Base-by-base conservation (phyloP, 2,888 invertebrate species). In the Rhodophaea formosa region DNA sequence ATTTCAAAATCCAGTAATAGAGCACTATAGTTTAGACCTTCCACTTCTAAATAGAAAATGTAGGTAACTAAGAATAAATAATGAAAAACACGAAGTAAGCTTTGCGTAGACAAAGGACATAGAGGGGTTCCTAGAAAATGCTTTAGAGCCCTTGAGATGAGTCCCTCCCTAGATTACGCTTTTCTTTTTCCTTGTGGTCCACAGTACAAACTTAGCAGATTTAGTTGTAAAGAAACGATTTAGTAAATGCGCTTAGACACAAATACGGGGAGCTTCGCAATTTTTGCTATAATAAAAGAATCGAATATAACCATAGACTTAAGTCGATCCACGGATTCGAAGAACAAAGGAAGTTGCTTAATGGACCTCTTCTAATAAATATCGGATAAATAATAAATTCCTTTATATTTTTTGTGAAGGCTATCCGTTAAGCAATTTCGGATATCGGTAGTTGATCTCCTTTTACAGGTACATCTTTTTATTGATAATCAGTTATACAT, bases 71-170 rank as follows among this genome's bases (percentile, higher is more conserved):
- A 68, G 59, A 69, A 73, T 75, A 75, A 77, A 67, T 49, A 63
- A 64, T 59, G 57, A 63, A 62, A 62, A 68, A 68, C 65, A 72
- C 73, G 71, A 75, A 79, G 78, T 82, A 75, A 84, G 88, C 86
- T 88, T 88, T 83, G 81, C 82, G 80, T 88, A 88, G 85, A 77
- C 71, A 73, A 71, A 68, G 61, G 71, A 63, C 55, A 75, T 80
- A 84, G 80, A 75, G 74, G 75, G 82, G 75, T 80, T 70, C 79
- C 68, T 84, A 84, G 84, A 66, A 62, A 72, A 72, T 63, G 80
- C 81, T 82, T 77, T 87, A 86, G 84, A 80, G 72, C 71, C 84
- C 83, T 79, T 71, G 66, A 70, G 35, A 39, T 51, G 51, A 51
- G 51, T 35, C 17, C 51, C 35, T 51, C 49, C 51, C 51, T 51